A percentile compares a stretch with the other conserved stretches of the same genome.
Conservation (phyloP, 2,888 invertebrate species). For the Tineola bisselliella region DNA sequence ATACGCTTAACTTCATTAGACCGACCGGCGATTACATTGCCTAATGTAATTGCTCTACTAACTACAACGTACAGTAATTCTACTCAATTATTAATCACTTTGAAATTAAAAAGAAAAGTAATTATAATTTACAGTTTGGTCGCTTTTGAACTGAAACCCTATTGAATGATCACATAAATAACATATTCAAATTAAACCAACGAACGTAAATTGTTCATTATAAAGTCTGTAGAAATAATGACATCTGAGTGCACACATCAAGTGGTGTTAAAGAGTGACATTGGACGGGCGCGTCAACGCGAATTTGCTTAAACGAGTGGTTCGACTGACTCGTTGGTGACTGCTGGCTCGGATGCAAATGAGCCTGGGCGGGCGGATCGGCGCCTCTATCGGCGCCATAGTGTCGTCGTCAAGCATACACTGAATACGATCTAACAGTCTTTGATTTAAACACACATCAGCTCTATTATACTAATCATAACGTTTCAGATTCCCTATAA, state of each 20-base stretch:
- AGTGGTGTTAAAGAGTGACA: background rate
- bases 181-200: too few species aligned
- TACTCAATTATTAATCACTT: background rate
- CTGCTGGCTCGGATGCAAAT: conserved; percentile 40
- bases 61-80: conserved; percentile 23
- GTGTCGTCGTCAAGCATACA: conserved; percentile 16
- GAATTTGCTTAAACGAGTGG: conserved; percentile 12
- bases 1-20: conserved; percentile 54
- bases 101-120: background rate
- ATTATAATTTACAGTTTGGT: background rate
- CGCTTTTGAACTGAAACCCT: too few species aligned
- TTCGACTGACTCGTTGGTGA: background rate
- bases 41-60: conserved; percentile 54
- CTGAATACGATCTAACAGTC: conserved; percentile 9
- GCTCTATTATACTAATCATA: background rate
- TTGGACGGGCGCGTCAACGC: conserved; percentile 22
- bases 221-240: background rate
- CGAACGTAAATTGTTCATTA: background rate
- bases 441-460: background rate
- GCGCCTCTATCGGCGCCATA: conserved; percentile 30
- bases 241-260: conserved; percentile 5
- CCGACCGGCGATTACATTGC: conserved; percentile 45
- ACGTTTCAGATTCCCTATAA: background rate
- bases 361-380: conserved; percentile 28
- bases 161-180: too few species aligned